Evolutionary conservation across 1,140 invertebrate species (phyloP).

Genomic region (Solenopsis fugax): DNA sequence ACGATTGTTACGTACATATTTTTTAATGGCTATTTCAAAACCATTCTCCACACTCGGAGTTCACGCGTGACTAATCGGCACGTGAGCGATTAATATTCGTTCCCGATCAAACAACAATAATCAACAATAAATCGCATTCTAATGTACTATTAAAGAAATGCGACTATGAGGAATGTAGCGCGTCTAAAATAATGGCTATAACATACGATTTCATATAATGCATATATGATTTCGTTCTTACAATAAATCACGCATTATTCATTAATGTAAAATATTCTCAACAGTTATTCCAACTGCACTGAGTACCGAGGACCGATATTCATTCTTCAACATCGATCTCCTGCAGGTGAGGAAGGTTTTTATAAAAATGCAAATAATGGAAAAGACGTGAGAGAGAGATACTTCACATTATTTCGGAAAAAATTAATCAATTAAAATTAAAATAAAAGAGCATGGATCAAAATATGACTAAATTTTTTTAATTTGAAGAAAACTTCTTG

Average conservation of each 20-base stretch:
- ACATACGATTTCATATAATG: background rate
- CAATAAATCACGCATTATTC: background rate
- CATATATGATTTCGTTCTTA: background rate
- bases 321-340: constrained; percentile 88
- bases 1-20: background rate
- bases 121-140: background rate
- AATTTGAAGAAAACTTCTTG: background rate
- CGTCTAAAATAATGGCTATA: background rate
- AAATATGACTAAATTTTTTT: background rate
- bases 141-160: background rate
- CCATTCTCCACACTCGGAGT: background rate
- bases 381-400: background rate
- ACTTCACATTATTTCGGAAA: background rate
- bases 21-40: background rate
- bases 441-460: background rate
- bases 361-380: background rate
- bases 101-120: background rate
- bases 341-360: constrained; percentile 79
- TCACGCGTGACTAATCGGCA: background rate
- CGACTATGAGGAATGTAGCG: background rate
- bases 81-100: background rate
- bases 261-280: constrained; percentile 52
- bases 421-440: background rate
- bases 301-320: constrained; percentile 82
- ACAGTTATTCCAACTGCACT: constrained; percentile 23